phyloP scores from a whole-genome alignment of 2,797 vertebrate species.

The Aplochiton taeniatus region DNA sequence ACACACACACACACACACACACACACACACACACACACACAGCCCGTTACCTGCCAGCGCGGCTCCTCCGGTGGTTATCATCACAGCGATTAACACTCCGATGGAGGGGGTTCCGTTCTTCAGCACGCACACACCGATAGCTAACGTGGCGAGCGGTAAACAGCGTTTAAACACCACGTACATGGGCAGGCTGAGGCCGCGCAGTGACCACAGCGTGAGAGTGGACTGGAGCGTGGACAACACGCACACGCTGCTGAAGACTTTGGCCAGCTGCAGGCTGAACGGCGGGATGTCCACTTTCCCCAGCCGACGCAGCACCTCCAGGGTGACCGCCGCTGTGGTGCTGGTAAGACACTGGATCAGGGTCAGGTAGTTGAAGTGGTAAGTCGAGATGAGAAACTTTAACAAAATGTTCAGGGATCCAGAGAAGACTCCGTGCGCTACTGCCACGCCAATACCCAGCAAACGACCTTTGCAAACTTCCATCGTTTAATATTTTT shows the following conservation, averaged over 20 bases:
- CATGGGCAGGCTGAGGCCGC: constrained; percentile 96
- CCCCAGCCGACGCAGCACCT: constrained; percentile 84
- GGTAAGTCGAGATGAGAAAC: constrained; percentile 88
- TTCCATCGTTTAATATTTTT: constrained; percentile 69
- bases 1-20: constrained; percentile 12
- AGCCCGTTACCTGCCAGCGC: constrained; percentile 84
- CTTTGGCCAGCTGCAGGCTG: constrained; percentile 84
- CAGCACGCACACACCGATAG: constrained; percentile 88
- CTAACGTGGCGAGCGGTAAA: constrained; percentile 90
- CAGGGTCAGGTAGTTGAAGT: constrained; percentile 90
- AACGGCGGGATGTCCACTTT: constrained; percentile 87
- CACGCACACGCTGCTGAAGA: constrained; percentile 84
- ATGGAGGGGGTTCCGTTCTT: constrained; percentile 87
- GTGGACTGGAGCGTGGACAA: constrained; percentile 94
- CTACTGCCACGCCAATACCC: constrained; percentile 90
- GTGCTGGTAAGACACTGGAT: constrained; percentile 91
- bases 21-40: background rate
- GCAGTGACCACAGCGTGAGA: constrained; percentile 92
- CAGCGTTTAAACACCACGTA: constrained; percentile 98
- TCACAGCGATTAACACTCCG: constrained; percentile 85
- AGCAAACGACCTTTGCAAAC: constrained; percentile 80
- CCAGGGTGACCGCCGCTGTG: constrained; percentile 86
- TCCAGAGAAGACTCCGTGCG: constrained; percentile 94
- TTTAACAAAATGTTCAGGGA: constrained; percentile 94
- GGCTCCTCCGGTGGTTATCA: constrained; percentile 92